Evolutionary conservation across 2,113 vertebrate genomes (phyloP), one percentile per base, ranked within the genome.

Genomic region (Myotis yumanensis): DNA sequence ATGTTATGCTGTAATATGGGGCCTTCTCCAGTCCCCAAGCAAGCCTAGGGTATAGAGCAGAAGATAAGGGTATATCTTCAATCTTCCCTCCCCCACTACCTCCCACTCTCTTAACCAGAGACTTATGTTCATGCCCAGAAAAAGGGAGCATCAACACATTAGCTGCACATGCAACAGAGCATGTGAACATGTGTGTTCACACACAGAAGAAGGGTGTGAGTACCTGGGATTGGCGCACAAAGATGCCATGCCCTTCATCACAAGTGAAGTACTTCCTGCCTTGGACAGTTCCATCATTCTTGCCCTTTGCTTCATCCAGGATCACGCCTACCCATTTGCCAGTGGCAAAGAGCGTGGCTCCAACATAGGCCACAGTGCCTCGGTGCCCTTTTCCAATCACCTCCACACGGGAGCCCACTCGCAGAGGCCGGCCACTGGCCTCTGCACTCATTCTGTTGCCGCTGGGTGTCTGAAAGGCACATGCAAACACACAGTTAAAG

Each of bases 281-380:
- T 98, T 99, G 99, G 96, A 99, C 99, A 0, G 99, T 99, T 79
- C 99, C 99, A 0, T 99, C 99, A 0, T 99, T 99, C 98, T 99
- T 99, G 97, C 99, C 99, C 90, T 99, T 99, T 16, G 99, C 98
- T 96, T 99, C 99, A 11, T 99, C 99, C 98, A 99, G 98, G 98
- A 99, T 99, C 95, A 99, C 99, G 0, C 99, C 99, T 0, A 99
- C 99, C 99, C 99, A 99, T 37, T 99, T 99, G 2, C 99, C 99
- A 0, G 99, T 99, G 98, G 99, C 99, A 28, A 99, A 99, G 0
- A 99, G 98, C 0, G 99, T 99, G 97, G 98, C 99, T 0, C 99
- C 99, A 2, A 99, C 99, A 72, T 99, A 99, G 35, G 99, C 99
- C 97, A 99, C 99, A 0, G 99, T 99, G 30, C 99, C 99, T 0